These are phyloP conservation scores for Lutjanus campechanus DNA, from an alignment of 2,797 vertebrate species.

Conservation along the genomic window DNA sequence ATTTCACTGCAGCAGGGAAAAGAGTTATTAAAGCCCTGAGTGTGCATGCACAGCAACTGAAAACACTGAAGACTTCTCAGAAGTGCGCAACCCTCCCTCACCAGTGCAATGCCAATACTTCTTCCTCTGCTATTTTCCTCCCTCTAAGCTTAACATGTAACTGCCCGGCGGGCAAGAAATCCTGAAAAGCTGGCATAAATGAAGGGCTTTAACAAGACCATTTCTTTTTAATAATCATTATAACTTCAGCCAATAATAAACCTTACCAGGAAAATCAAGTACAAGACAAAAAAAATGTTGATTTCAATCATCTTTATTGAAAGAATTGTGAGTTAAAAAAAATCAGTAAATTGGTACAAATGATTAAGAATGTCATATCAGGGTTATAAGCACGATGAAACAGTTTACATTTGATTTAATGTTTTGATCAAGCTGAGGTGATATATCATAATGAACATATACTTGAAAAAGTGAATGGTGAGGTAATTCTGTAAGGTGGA, in stretches of 20 bases:
- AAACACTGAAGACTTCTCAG: constrained; percentile 11
- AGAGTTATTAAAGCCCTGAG: constrained; percentile 6
- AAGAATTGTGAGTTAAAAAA: constrained; percentile 18
- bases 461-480: constrained; percentile 36
- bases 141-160: constrained; percentile 30
- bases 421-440: constrained; percentile 14
- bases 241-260: not conserved
- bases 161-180: constrained; percentile 5
- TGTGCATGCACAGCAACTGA: constrained; percentile 28
- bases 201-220: not conserved
- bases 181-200: not conserved
- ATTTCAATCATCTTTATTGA: constrained; percentile 69
- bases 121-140: constrained; percentile 59
- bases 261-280: not conserved
- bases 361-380: constrained; percentile 17
- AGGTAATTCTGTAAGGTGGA: constrained; percentile 56
- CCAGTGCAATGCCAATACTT: constrained; percentile 65
- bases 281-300: not conserved
- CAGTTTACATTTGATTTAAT: not conserved
- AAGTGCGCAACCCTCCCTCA: constrained; percentile 62
- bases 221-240: not conserved
- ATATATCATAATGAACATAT: constrained; percentile 2
- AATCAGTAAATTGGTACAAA: constrained; percentile 49
- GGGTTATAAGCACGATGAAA: constrained; percentile 20
- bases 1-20: not conserved